Evolutionary conservation across 2,797 vertebrate genomes (phyloP).

Genomic region (Liparis tanakae): DNA sequence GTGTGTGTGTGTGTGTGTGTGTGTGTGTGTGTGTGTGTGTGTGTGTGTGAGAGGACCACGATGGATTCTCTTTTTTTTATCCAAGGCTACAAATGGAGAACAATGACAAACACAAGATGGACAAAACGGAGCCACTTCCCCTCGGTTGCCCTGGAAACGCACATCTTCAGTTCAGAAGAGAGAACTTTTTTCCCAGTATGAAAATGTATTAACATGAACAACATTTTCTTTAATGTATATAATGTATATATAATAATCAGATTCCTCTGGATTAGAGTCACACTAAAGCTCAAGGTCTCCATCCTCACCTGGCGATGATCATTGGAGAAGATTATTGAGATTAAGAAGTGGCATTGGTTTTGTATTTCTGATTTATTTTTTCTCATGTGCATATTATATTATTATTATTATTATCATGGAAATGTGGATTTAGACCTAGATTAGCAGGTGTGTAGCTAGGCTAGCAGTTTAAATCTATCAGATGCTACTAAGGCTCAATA

Average conservation of each 20-base stretch:
- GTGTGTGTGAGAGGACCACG: conserved; percentile 1
- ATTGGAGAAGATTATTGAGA: not conserved
- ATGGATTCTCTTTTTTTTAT: conserved; percentile 10
- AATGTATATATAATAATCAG: no score
- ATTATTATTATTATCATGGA: not conserved
- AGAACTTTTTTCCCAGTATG: not conserved
- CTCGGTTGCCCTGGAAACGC: not conserved
- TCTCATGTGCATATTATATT: not conserved
- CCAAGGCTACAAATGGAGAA: not conserved
- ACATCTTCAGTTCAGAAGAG: not conserved
- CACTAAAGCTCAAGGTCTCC: not conserved
- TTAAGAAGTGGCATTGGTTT: not conserved
- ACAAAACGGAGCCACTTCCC: not conserved
- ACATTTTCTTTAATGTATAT: not conserved
- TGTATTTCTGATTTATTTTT: not conserved
- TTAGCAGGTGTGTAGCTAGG: no score
- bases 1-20: not conserved
- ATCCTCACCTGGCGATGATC: no score
- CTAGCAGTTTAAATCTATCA: no score
- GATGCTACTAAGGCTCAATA: not conserved
- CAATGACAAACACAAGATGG: not conserved
- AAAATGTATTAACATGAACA: not conserved
- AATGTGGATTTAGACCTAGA: no score
- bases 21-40: not conserved
- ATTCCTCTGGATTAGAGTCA: not conserved